Percentiles rank a stretch among this genome's conserved stretches.
These are phyloP conservation scores for Gasteruption jaculator DNA, from an alignment of 2,888 invertebrate species.

Conservation along the genomic window DNA sequence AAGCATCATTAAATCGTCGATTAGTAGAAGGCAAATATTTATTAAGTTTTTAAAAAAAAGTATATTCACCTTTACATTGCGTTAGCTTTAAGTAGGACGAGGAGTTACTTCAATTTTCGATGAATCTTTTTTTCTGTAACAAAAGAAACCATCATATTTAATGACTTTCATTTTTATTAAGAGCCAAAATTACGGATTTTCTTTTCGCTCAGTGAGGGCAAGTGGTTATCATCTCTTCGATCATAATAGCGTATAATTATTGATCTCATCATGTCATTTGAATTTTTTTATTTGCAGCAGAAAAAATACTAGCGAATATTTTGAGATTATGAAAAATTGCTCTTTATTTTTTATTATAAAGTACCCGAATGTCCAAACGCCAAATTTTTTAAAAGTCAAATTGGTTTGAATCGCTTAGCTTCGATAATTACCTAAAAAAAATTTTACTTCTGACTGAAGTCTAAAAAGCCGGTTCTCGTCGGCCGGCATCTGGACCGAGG, in stretches of 20 bases:
- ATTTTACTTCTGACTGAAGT: not conserved
- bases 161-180: slow-evolving; percentile 3
- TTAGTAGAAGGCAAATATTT: no score
- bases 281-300: slow-evolving; percentile 24
- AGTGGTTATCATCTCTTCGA: slow-evolving; percentile 33
- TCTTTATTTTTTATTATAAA: not conserved
- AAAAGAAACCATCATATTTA: slow-evolving; percentile 3
- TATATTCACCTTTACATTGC: no score
- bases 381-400: no score
- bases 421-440: not conserved
- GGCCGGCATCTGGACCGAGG: no score
- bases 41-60: no score
- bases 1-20: no score
- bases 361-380: no score
- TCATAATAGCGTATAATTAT: slow-evolving; percentile 47
- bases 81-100: no score
- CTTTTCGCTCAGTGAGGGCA: slow-evolving; percentile 42
- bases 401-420: no score
- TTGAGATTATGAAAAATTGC: not conserved
- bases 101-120: no score
- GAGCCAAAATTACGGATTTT: slow-evolving; percentile 2
- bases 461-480: no score
- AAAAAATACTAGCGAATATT: slow-evolving; percentile 3
- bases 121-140: slow-evolving; percentile 7
- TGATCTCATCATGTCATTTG: no score